Base-by-base conservation (phyloP, 37 sponge, comb jelly and placozoan species). In the Chondrosia reniformis region DNA sequence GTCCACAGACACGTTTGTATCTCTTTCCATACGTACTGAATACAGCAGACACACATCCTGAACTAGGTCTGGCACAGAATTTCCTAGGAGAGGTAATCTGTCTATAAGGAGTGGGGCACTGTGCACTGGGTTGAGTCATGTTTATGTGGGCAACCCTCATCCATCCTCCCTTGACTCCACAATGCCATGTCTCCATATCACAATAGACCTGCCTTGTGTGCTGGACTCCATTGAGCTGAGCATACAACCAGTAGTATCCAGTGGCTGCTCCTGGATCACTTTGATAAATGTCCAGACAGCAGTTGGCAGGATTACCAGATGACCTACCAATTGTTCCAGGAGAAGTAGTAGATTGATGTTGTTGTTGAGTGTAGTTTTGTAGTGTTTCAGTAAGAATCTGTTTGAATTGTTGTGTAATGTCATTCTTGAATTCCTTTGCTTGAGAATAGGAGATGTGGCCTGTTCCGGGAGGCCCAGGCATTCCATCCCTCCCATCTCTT, bases 141-240 rank as follows among this genome's bases (percentile, higher is more conserved):
- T 83, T 63, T 5, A 83, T 58, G 42, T 73, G 49, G 19, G 58
- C 83, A n/a, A 76, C 37, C 39, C 83, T 75, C 55, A 46, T 76
- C 83, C 83, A 83, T 22, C 56, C 83, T 54, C 72, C 72, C 5
- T 28, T 32, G 37, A 39, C 72, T 2, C 72, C 72, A 69, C 72
- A 69, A 2, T 24, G 72, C 2, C 17, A 42, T 1, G 39, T 44
- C 72, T 69, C 72, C 72, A 69, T 69, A 25, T 40, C 42, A 44
- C 72, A 69, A 25, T 69, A 69, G 13, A 39, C 44, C 3, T 25
- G 32, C 15, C 44, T 41, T 1, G 42, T 34, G n/a, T 24, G 15
- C 4, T 24, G 41, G 2, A 4, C 22, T 10, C 72, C 12, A 1
- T 69, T 6, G 6, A 30, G 30, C 61, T 59, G 61, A 30, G n/a